These are phyloP conservation scores for Drosophila bocki DNA, from an alignment of 1,140 invertebrate genomes.

Conservation along the genomic window DNA sequence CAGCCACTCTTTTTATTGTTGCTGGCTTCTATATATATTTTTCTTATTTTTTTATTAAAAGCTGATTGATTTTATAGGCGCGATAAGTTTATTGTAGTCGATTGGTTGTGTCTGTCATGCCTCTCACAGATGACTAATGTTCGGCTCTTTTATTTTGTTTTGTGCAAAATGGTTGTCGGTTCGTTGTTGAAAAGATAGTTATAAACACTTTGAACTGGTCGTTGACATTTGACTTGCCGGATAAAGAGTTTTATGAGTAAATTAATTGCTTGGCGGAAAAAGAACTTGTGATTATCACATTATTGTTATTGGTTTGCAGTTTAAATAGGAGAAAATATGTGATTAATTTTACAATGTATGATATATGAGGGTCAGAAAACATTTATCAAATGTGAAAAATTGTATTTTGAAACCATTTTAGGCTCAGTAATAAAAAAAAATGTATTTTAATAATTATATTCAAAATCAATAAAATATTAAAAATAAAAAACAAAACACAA, in stretches of 20 bases:
- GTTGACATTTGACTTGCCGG: conserved; percentile 53
- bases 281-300: background rate
- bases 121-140: conserved; percentile 72
- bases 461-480: background rate
- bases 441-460: background rate
- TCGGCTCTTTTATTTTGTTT: conserved; percentile 50
- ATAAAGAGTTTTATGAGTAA: conserved; percentile 4
- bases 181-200: conserved; percentile 55
- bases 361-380: too few species aligned
- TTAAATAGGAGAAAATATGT: background rate
- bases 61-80: conserved; percentile 80
- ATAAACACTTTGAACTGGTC: conserved; percentile 69
- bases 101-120: conserved; percentile 41
- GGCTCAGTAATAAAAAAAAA: too few species aligned
- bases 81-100: conserved; percentile 76
- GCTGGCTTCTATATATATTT: conserved; percentile 20
- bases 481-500: too few species aligned
- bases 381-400: background rate
- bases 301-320: background rate
- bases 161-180: conserved; percentile 31
- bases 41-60: conserved; percentile 50
- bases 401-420: too few species aligned
- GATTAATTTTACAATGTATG: background rate
- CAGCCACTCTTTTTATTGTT: conserved; percentile 63
- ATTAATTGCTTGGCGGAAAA: background rate